phyloP scores from a whole-genome alignment of 92 coral and sea anemone species.

The Siderastrea radians region DNA sequence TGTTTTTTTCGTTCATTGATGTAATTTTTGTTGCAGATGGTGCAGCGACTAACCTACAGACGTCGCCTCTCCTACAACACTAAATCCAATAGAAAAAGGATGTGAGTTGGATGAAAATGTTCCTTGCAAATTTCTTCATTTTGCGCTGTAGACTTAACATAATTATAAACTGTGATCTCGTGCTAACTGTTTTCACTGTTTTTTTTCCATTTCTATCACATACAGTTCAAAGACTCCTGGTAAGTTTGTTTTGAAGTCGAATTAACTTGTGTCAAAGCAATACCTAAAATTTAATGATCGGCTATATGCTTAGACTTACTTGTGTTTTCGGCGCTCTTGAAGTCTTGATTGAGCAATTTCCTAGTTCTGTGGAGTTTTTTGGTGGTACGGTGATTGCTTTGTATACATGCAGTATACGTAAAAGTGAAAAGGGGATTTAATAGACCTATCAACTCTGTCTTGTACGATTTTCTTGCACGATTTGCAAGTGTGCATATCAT shows the following conservation, averaged over 20 bases:
- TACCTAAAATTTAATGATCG: no score
- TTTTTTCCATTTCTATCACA: slow-evolving; percentile 18
- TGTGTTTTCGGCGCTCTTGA: no score
- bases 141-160: neutral
- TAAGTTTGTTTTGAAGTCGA: slow-evolving; percentile 45
- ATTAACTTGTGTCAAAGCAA: neutral
- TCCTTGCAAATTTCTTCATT: neutral
- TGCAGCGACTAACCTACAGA: slow-evolving; percentile 97
- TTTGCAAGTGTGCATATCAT: no score
- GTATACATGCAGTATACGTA: no score
- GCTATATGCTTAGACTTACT: no score
- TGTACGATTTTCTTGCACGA: no score
- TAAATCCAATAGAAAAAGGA: slow-evolving; percentile 91
- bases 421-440: no score
- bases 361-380: no score
- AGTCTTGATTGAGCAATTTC: no score
- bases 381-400: no score
- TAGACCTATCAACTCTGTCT: no score
- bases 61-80: slow-evolving; percentile 99
- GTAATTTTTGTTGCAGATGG: slow-evolving; percentile 83
- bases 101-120: slow-evolving; percentile 68
- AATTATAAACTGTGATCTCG: neutral
- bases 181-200: neutral
- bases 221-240: slow-evolving; percentile 99
- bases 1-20: slow-evolving; percentile 18